These are phyloP conservation scores for Campodea augens DNA, from an alignment of 1,140 invertebrate genomes.

Conservation along the genomic window DNA sequence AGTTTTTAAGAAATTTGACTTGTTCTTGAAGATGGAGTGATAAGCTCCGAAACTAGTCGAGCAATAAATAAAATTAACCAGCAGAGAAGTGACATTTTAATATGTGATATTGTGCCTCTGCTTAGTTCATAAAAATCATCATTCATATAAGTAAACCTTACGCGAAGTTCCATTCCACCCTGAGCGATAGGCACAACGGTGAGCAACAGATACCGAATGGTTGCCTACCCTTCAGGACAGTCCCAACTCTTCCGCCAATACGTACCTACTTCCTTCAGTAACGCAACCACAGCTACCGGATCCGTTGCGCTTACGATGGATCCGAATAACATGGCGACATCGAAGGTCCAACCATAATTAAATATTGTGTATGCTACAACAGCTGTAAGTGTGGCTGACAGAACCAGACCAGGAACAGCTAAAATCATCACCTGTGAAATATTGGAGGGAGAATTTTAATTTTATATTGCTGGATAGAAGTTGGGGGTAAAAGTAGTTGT, in stretches of 20 bases:
- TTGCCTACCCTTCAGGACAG: too few relatives aligned
- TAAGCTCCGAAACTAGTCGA: too few relatives aligned
- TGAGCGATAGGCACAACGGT: too few relatives aligned
- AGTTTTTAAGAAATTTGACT: too few relatives aligned
- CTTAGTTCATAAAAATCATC: too few relatives aligned
- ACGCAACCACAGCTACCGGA: constrained; percentile 28
- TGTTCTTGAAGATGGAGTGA: too few relatives aligned
- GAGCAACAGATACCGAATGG: too few relatives aligned
- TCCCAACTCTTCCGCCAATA: too few relatives aligned
- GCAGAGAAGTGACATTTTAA: too few relatives aligned
- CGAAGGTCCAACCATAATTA: constrained; percentile 17
- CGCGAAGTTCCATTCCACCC: neutral
- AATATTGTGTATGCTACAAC: constrained; percentile 19
- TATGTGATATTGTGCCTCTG: too few relatives aligned
- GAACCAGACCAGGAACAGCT: constrained; percentile 21
- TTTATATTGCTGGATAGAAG: neutral
- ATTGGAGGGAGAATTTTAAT: too few relatives aligned
- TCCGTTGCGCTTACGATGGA: constrained; percentile 27
- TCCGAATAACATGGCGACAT: constrained; percentile 23
- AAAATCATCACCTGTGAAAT: constrained; percentile 25
- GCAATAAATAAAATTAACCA: too few relatives aligned
- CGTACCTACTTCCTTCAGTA: constrained; percentile 25
- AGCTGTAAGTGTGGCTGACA: constrained; percentile 22
- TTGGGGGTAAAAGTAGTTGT: neutral
- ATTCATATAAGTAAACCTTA: constrained; percentile 1